Base-by-base conservation (phyloP, 2,797 vertebrate genomes). In the Hydrocynus forskahlii region DNA sequence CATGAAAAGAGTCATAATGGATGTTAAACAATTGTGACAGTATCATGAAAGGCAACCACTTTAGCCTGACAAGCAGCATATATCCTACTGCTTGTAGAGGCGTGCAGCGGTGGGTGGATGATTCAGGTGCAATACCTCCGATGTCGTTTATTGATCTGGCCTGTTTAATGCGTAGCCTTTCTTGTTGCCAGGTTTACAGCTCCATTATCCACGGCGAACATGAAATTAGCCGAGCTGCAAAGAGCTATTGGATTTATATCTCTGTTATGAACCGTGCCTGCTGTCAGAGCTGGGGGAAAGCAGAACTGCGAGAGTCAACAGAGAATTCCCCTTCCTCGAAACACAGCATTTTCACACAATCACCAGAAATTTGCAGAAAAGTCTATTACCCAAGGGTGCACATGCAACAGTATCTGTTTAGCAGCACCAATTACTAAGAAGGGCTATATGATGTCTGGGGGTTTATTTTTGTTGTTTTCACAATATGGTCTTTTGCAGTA, bases 121-220 rank as follows among this genome's bases (percentile, higher is more conserved):
- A 73, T 57, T 57, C 70, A 73, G 13, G 13, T 50, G 68, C 45
- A 70, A 52, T 70, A 45, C 40, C 29, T 50, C 29, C 45, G 1
- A 60, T 43, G 72, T 35, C 72, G 60, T 16, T n/a, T 45, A 75
- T 75, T 60, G 72, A 75, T 60, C 55, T 17, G 21, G 17, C 52
- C 35, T 40, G 52, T 40, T 73, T 57, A 57, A 73, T 57, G 70
- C 14, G 43, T 57, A 54, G 69, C 29, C 29, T 73, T 12, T 54
- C 52, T 5, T 73, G 25, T 40, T 73, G 52, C 55, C 54, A 75
- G 55, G 55, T 38, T 75, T 60, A 60, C 72, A 16, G 72, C 38
- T 75, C 54, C 54, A 75, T 75, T 59, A 75, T 75, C 55, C 21
- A 5, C n/a, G 19, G 35, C 16, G 72, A 75, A 60, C 40, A 75